These are phyloP conservation scores for Melanotaenia pygmaea DNA, from an alignment of 2,797 vertebrate species.

Conservation along the genomic window DNA sequence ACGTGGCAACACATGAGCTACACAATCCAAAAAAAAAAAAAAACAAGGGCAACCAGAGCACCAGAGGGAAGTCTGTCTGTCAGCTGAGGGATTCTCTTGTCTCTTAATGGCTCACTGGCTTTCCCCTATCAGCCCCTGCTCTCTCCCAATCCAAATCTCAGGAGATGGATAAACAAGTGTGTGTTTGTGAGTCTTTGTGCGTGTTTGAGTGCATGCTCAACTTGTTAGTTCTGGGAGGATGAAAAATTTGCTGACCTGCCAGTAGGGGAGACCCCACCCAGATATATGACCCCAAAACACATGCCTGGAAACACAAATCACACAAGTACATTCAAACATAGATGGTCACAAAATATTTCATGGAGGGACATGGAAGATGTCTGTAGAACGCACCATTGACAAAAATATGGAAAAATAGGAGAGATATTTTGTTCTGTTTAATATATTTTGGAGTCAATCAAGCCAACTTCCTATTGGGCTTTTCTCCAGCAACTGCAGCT, in stretches of 20 bases:
- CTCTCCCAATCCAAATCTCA: conserved; percentile 53
- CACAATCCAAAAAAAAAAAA: conserved; percentile 28
- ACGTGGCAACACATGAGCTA: conserved; percentile 54
- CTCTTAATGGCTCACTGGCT: conserved; percentile 79
- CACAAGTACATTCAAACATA: conserved; percentile 12
- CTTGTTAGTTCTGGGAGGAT: conserved; percentile 53
- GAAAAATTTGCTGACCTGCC: conserved; percentile 62
- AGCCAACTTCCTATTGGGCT: conserved; percentile 69
- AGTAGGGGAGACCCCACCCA: conserved; percentile 67
- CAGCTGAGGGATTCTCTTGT: conserved; percentile 73
- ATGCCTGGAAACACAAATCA: conserved; percentile 34
- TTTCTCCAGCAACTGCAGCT: conserved; percentile 44
- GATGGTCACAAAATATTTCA: conserved; percentile 17
- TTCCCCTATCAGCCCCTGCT: conserved; percentile 49
- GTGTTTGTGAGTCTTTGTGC: conserved; percentile 28
- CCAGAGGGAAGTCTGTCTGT: conserved; percentile 46
- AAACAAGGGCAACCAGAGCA: conserved; percentile 47
- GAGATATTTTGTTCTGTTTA: conserved; percentile 36
- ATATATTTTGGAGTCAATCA: conserved; percentile 65
- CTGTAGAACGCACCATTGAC: conserved; percentile 35
- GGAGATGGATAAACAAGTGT: conserved; percentile 50
- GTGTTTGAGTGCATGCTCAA: conserved; percentile 33
- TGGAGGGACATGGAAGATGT: conserved; percentile 25
- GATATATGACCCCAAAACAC: conserved; percentile 49
- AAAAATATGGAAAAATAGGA: conserved; percentile 43